These are phyloP conservation scores for Tridacna gigas DNA, from an alignment of 2,888 invertebrate genomes.

Conservation along the genomic window DNA sequence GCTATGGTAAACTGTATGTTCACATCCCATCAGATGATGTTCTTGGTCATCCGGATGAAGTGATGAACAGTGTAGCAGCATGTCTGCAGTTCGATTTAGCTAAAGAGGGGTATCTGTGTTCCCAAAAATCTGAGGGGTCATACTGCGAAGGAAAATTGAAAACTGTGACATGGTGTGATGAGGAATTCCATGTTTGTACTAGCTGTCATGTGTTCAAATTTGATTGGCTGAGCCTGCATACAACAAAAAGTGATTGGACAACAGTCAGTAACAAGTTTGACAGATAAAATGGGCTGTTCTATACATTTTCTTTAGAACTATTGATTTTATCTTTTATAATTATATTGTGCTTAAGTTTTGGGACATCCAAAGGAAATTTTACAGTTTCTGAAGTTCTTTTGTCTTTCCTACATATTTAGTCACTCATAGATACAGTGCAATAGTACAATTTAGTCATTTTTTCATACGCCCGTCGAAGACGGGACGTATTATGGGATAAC, in stretches of 20 bases:
- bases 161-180: conserved; percentile 70
- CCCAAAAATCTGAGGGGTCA: conserved; percentile 58
- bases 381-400: no score
- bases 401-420: no score
- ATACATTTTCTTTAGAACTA: no score
- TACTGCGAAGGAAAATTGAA: conserved; percentile 65
- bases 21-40: conserved; percentile 67
- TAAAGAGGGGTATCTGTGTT: conserved; percentile 64
- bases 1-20: conserved; percentile 68
- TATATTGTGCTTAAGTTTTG: no score
- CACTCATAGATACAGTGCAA: no score
- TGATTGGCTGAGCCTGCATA: conserved; percentile 66
- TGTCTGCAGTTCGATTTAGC: conserved; percentile 67
- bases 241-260: conserved; percentile 25
- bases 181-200: conserved; percentile 71
- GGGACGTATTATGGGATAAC: no score
- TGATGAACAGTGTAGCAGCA: conserved; percentile 66
- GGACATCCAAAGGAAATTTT: no score
- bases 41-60: conserved; percentile 65
- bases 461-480: no score
- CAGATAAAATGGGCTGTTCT: neutral
- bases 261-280: neutral
- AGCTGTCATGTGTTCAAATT: conserved; percentile 71
- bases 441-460: no score
- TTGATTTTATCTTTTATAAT: no score